Evolutionary conservation across 2,888 invertebrate species (phyloP).

Genomic region (Hypercompe scribonia): DNA sequence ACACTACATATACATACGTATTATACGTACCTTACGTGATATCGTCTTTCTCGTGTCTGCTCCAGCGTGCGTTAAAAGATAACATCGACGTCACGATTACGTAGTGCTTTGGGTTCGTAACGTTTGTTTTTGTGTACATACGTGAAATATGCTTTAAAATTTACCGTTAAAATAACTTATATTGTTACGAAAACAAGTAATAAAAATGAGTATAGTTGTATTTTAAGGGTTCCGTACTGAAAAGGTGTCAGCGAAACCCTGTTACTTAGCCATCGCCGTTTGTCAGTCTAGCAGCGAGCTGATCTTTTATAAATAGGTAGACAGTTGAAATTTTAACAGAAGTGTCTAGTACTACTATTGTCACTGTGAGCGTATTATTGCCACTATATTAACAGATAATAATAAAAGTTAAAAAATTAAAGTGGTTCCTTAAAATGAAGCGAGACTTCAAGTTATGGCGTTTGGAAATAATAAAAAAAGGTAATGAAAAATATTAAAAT

Average conservation of each 20-base stretch:
- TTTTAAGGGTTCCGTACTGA: neutral
- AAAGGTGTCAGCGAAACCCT: neutral
- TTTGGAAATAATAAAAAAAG: neutral
- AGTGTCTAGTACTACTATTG: neutral
- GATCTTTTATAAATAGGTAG: neutral
- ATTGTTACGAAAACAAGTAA: neutral
- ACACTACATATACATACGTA: conserved; percentile 42
- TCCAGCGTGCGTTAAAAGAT: conserved; percentile 45
- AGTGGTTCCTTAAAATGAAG: too few relatives aligned
- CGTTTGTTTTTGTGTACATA: conserved; percentile 34
- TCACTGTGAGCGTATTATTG: too few relatives aligned
- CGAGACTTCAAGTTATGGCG: neutral
- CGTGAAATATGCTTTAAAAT: neutral
- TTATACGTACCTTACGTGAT: conserved; percentile 46
- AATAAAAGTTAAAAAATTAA: too few relatives aligned
- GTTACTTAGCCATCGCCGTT: neutral
- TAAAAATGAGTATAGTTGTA: neutral
- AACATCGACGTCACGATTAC: conserved; percentile 25
- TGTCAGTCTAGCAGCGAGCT: too few relatives aligned
- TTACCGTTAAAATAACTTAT: neutral
- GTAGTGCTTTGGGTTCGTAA: conserved; percentile 8
- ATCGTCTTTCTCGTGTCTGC: conserved; percentile 38
- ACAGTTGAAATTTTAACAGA: neutral
- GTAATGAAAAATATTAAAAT: neutral
- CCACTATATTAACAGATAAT: too few relatives aligned